Conservation (phyloP, 2,888 invertebrate genomes). For the Chaetogeoica ovagalla region DNA sequence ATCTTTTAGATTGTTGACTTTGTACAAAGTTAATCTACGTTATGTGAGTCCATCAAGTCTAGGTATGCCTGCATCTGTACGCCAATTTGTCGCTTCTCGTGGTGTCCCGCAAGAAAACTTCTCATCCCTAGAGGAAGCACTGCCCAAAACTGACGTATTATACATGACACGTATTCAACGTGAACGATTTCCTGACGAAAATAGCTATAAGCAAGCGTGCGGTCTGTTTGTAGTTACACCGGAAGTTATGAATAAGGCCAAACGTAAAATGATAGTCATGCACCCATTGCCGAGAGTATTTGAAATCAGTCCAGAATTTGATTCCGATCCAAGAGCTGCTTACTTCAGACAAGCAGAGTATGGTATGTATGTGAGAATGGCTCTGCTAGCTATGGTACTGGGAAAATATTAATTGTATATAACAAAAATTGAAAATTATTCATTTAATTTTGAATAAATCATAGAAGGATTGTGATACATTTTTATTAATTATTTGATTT, state of each 20-base stretch:
- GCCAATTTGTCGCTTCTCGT: slow-evolving; percentile 75
- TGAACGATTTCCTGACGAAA: slow-evolving; percentile 82
- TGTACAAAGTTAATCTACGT: slow-evolving; percentile 89
- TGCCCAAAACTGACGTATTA: slow-evolving; percentile 92
- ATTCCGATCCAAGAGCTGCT: slow-evolving; percentile 94
- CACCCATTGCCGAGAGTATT: slow-evolving; percentile 94
- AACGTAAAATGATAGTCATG: slow-evolving; percentile 92
- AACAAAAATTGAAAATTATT: neutral
- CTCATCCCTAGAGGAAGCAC: slow-evolving; percentile 77
- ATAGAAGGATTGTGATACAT: slow-evolving; percentile 10
- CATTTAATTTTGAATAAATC: neutral
- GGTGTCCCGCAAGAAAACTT: slow-evolving; percentile 77
- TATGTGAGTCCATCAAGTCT: slow-evolving; percentile 88
- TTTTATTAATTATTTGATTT: slow-evolving; percentile 6
- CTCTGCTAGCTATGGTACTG: slow-evolving; percentile 86
- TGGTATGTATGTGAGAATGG: slow-evolving; percentile 98
- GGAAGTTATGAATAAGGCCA: slow-evolving; percentile 91
- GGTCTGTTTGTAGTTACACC: slow-evolving; percentile 91
- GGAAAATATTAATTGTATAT: slow-evolving; percentile 60
- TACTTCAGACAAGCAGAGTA: slow-evolving; percentile 98
- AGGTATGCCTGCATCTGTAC: slow-evolving; percentile 87
- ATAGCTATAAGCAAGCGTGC: slow-evolving; percentile 85
- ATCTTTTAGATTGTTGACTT: slow-evolving; percentile 71
- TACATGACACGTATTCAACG: slow-evolving; percentile 98
- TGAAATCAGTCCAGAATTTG: slow-evolving; percentile 94